These are phyloP conservation scores for Drosophila nebulosa DNA, from an alignment of 1,140 invertebrate species.

Conservation along the genomic window DNA sequence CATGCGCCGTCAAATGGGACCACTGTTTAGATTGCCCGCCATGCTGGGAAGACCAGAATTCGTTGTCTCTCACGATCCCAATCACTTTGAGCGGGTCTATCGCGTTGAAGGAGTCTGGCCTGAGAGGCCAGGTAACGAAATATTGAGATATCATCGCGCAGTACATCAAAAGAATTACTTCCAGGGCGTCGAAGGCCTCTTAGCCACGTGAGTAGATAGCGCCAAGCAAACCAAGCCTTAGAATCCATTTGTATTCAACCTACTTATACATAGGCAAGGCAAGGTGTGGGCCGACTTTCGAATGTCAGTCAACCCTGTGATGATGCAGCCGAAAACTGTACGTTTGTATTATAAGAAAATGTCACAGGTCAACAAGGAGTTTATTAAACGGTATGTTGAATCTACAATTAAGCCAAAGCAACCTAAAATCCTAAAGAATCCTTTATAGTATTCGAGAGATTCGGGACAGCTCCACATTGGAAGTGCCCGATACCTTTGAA, in stretches of 20 bases:
- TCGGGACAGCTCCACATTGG: conserved; percentile 81
- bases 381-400: conserved; percentile 56
- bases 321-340: conserved; percentile 69
- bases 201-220: conserved; percentile 22
- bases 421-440: not conserved
- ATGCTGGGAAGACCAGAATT: conserved; percentile 26
- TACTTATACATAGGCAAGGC: conserved; percentile 34
- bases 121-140: conserved; percentile 24
- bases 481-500: conserved; percentile 83
- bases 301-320: conserved; percentile 58
- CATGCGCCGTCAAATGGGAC: conserved; percentile 35
- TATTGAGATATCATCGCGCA: conserved; percentile 42
- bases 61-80: conserved; percentile 46
- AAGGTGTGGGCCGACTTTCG: conserved; percentile 63
- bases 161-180: conserved; percentile 47
- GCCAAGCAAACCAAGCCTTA: no score
- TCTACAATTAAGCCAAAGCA: not conserved
- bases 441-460: conserved; percentile 57
- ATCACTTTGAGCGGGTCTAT: conserved; percentile 52
- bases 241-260: no score
- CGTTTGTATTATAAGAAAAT: conserved; percentile 61
- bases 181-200: conserved; percentile 41
- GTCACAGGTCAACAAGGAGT: conserved; percentile 67
- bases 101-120: conserved; percentile 68
- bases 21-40: conserved; percentile 24